Conservation (phyloP, 2,797 vertebrate genomes). For the Silurus aristotelis region DNA sequence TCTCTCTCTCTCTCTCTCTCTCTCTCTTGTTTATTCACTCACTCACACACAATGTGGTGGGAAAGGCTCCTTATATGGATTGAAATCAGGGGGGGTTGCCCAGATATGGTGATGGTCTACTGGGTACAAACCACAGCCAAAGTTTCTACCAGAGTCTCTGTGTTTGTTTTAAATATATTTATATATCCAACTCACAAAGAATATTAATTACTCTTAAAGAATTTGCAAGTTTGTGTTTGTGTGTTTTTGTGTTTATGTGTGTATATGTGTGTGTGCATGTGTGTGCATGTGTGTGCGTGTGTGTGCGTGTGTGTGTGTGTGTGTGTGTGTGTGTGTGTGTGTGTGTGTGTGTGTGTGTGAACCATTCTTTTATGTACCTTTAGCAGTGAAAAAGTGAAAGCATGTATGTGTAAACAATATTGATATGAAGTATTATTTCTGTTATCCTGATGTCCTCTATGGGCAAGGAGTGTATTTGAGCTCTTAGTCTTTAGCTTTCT, state of each 20-base stretch:
- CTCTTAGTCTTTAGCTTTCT: not conserved
- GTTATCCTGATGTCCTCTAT: constrained; percentile 42
- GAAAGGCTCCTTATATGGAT: constrained; percentile 35
- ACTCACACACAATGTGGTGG: constrained; percentile 17
- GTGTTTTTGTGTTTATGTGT: not conserved
- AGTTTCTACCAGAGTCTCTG: not conserved
- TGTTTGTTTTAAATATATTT: constrained; percentile 19
- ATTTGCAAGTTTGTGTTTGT: not conserved
- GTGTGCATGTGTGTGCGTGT: constrained; percentile 14
- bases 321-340: not conserved
- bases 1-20: not conserved
- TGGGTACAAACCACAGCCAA: constrained; percentile 1
- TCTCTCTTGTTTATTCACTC: not conserved
- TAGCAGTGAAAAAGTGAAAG: constrained; percentile 14
- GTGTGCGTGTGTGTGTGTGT: not conserved
- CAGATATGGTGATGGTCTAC: constrained; percentile 44
- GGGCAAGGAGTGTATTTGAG: constrained; percentile 12
- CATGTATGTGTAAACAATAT: constrained; percentile 12
- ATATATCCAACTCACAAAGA: not conserved
- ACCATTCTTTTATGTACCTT: constrained; percentile 2
- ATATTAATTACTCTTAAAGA: constrained; percentile 30
- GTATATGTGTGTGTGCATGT: not conserved
- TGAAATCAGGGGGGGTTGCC: constrained; percentile 21
- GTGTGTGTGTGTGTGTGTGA: not conserved
- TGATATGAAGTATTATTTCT: constrained; percentile 34